Evolutionary conservation across 1,140 invertebrate genomes (phyloP).

Genomic region (Macrosteles quadrilineatus): DNA sequence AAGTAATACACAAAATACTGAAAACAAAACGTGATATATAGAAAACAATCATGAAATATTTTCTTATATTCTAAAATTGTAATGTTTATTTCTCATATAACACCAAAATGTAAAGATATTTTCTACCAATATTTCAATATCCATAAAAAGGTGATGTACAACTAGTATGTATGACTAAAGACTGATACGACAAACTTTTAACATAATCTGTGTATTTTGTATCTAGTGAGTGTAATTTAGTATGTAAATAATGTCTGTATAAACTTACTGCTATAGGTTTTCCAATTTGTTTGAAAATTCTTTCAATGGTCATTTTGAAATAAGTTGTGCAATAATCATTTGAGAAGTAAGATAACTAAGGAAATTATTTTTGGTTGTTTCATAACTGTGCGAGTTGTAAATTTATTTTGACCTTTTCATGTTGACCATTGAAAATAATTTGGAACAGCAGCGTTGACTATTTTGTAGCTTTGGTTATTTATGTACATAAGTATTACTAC

Average conservation of each 20-base stretch:
- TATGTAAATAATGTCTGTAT: constrained; percentile 21
- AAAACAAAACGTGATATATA: constrained; percentile 1
- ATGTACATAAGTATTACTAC: constrained; percentile 13
- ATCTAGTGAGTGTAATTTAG: constrained; percentile 18
- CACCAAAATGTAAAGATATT: constrained; percentile 22
- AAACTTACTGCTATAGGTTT: constrained; percentile 11
- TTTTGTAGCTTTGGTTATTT: neutral
- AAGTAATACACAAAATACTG: too few relatives aligned
- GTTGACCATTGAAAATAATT: too few relatives aligned
- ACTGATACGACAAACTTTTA: constrained; percentile 19
- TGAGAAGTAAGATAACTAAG: too few relatives aligned
- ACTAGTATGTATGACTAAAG: constrained; percentile 18
- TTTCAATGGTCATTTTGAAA: constrained; percentile 2
- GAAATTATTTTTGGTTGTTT: too few relatives aligned
- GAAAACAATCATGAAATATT: constrained; percentile 16
- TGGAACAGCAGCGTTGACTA: neutral
- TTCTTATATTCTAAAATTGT: constrained; percentile 13
- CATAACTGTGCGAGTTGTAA: too few relatives aligned
- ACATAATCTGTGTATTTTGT: constrained; percentile 17
- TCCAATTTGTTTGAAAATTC: neutral
- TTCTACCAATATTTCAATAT: constrained; percentile 12
- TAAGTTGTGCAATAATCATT: too few relatives aligned
- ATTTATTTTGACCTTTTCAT: too few relatives aligned
- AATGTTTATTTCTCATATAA: neutral
- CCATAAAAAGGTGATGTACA: neutral